Conservation (phyloP, 2,797 vertebrate species). For the Coregonus ussuriensis region DNA sequence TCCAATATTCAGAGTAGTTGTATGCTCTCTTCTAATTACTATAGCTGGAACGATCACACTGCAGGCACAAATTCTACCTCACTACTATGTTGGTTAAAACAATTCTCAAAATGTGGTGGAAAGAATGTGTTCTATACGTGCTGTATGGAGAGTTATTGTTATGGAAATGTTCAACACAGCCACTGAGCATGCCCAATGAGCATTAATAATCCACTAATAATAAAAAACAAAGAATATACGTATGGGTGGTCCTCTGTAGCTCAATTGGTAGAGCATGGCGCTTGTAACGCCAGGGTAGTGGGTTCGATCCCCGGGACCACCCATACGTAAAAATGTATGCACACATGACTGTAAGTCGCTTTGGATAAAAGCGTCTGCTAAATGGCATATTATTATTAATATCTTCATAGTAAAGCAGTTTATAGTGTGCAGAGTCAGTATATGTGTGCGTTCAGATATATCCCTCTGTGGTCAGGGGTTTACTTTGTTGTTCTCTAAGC, state of each 20-base stretch:
- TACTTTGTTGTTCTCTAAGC: neutral
- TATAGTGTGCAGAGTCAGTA: neutral
- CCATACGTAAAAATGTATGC: no score
- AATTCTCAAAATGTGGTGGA: no score
- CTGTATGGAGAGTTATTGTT: slow-evolving; percentile 11
- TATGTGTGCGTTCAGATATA: neutral
- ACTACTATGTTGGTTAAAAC: neutral
- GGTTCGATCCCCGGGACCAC: no score
- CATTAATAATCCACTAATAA: neutral
- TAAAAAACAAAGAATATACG: neutral
- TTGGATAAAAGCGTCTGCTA: no score
- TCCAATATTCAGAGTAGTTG: neutral
- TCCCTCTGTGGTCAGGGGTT: neutral
- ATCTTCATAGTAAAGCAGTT: neutral
- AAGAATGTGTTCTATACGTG: neutral
- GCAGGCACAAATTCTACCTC: neutral
- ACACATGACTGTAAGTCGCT: no score
- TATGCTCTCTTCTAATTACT: neutral
- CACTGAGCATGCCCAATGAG: neutral
- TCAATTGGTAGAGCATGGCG: no score
- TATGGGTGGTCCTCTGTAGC: no score
- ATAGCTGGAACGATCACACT: neutral
- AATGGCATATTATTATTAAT: no score
- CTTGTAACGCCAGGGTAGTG: no score
- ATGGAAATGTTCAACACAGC: slow-evolving; percentile 11